Conservation (phyloP, 2,113 vertebrate species). For the Cyanoliseus patagonus region DNA sequence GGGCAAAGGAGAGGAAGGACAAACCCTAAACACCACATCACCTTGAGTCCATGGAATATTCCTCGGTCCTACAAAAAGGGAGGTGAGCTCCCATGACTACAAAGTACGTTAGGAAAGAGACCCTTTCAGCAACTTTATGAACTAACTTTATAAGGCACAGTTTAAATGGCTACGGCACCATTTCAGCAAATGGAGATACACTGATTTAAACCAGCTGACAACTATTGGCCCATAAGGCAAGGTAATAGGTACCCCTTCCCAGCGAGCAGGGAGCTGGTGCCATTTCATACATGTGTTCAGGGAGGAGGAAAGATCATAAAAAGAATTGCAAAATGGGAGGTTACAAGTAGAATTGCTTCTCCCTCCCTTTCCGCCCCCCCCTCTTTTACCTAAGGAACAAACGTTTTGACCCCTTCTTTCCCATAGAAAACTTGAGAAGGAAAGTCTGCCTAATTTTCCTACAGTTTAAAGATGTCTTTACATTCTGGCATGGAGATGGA, state of each 20-base stretch:
- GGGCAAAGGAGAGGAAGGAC: background rate
- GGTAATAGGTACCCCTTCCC: background rate
- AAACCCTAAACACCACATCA: background rate
- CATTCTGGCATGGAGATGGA: background rate
- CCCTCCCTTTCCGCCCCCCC: background rate
- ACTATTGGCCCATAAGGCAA: background rate
- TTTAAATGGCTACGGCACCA: background rate
- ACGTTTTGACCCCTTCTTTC: background rate
- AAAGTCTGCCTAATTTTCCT: background rate
- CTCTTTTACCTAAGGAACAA: background rate
- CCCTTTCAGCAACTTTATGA: conserved; percentile 29
- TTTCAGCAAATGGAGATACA: conserved; percentile 2
- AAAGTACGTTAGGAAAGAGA: background rate
- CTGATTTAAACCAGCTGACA: conserved; percentile 57
- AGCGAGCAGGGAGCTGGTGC: background rate
- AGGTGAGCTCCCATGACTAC: background rate
- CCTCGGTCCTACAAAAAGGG: background rate
- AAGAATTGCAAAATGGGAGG: conserved; percentile 22
- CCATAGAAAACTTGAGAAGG: background rate
- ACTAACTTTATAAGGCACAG: conserved; percentile 15
- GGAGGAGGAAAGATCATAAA: conserved; percentile 30
- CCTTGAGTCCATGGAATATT: background rate
- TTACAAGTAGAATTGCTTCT: background rate
- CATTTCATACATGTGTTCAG: background rate
- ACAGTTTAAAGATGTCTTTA: background rate